phyloP scores from a whole-genome alignment of 1,140 invertebrate genomes.

The Lithobius niger region DNA sequence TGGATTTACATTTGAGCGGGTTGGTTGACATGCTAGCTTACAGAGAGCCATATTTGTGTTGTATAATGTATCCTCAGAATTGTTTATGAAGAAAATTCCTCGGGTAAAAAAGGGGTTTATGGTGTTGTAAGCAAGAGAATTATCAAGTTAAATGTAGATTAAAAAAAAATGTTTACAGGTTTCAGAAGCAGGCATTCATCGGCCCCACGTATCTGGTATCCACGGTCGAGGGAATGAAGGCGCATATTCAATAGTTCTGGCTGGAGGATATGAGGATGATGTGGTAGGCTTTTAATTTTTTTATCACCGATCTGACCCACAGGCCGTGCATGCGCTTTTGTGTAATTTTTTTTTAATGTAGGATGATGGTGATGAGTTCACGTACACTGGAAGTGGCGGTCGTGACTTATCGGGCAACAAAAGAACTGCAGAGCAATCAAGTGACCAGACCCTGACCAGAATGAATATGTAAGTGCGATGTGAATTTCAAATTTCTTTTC shows the following conservation, averaged over 20 bases:
- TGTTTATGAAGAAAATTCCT: neutral
- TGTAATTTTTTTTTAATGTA: conserved; percentile 14
- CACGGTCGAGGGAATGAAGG: conserved; percentile 64
- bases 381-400: conserved; percentile 71
- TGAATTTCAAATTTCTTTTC: neutral
- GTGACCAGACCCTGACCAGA: conserved; percentile 60
- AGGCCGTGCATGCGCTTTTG: neutral
- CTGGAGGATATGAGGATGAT: conserved; percentile 78
- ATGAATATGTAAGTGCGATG: conserved; percentile 50
- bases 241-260: conserved; percentile 69
- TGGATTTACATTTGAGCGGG: neutral
- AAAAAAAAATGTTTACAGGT: conserved; percentile 41
- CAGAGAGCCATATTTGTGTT: no score
- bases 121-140: neutral
- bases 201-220: conserved; percentile 71
- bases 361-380: conserved; percentile 69
- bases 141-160: conserved; percentile 2
- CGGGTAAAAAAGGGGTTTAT: neutral
- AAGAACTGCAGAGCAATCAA: conserved; percentile 60
- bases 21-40: no score
- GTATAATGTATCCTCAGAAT: neutral
- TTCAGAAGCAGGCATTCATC: conserved; percentile 65
- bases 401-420: conserved; percentile 71
- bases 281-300: conserved; percentile 26
- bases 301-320: neutral